phyloP scores from a whole-genome alignment of 2,888 invertebrate genomes.

The Campoletis raptor region DNA sequence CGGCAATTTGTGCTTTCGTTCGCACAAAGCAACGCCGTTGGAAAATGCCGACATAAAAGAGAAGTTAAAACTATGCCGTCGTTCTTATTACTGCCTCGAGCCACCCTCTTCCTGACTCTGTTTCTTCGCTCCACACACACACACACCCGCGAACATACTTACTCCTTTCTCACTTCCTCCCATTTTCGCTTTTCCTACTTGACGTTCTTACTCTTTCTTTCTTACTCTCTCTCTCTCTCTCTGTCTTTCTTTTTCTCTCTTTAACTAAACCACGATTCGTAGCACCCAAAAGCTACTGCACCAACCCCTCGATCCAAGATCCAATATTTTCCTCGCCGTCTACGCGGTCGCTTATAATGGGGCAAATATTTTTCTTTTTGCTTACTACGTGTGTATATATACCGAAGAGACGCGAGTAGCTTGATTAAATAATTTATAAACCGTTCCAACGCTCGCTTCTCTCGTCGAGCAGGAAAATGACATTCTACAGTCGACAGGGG shows the following conservation, averaged over 20 bases:
- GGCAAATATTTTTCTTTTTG: slow-evolving; percentile 83
- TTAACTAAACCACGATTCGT: slow-evolving; percentile 20
- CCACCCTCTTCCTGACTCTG: slow-evolving; percentile 74
- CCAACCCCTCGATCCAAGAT: slow-evolving; percentile 41
- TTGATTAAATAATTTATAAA: slow-evolving; percentile 85
- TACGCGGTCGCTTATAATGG: slow-evolving; percentile 78
- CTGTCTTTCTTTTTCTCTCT: slow-evolving; percentile 22
- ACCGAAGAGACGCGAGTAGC: slow-evolving; percentile 65
- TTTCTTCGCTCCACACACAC: slow-evolving; percentile 52
- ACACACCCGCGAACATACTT: slow-evolving; percentile 4
- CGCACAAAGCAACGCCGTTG: slow-evolving; percentile 83
- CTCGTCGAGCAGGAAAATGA: slow-evolving; percentile 76
- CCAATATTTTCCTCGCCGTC: slow-evolving; percentile 58
- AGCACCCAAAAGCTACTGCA: slow-evolving; percentile 38
- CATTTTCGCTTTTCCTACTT: slow-evolving; percentile 55
- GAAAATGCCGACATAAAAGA: slow-evolving; percentile 84
- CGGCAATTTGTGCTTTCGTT: slow-evolving; percentile 84
- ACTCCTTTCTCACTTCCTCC: slow-evolving; percentile 31
- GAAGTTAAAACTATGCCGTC: slow-evolving; percentile 85
- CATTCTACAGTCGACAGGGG: slow-evolving; percentile 67
- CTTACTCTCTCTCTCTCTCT: slow-evolving; percentile 38
- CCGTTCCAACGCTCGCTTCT: slow-evolving; percentile 64
- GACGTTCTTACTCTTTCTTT: slow-evolving; percentile 7
- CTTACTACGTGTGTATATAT: slow-evolving; percentile 63
- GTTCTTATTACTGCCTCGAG: slow-evolving; percentile 85